Conservation (phyloP, 2,797 vertebrate species). For the Podarcis siculus region DNA sequence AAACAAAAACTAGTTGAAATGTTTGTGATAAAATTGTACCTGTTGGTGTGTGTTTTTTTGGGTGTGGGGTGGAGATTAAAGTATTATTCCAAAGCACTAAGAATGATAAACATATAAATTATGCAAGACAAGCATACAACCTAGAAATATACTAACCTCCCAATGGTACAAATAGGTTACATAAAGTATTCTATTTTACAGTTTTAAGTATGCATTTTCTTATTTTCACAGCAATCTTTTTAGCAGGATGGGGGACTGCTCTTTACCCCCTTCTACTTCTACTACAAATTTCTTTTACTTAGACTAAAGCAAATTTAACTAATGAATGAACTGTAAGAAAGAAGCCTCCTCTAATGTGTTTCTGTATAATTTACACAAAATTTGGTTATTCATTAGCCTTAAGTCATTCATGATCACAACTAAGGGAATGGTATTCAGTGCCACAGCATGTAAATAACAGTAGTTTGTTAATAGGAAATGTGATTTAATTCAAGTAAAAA, state of each 20-base stretch:
- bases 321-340: background rate
- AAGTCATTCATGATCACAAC: background rate
- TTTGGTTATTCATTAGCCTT: constrained; percentile 13
- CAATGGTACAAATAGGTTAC: background rate
- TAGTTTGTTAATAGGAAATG: constrained; percentile 35
- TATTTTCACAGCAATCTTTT: background rate
- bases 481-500: constrained; percentile 31
- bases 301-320: constrained; percentile 4
- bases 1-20: background rate
- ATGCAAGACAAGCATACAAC: constrained; percentile 11
- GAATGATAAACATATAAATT: constrained; percentile 42
- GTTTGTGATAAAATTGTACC: background rate
- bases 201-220: no score
- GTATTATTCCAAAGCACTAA: constrained; percentile 17
- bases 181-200: constrained; percentile 13
- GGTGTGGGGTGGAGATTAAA: background rate
- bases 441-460: constrained; percentile 23
- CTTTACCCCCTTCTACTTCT: no score
- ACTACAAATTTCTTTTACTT: background rate
- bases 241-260: background rate
- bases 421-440: background rate
- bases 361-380: background rate
- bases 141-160: background rate
- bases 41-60: background rate
- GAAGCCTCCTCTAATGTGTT: background rate